A percentile compares a stretch with the other conserved stretches of the same genome.
phyloP scores from a whole-genome alignment of 1,140 invertebrate species.

The Maconellicoccus hirsutus region DNA sequence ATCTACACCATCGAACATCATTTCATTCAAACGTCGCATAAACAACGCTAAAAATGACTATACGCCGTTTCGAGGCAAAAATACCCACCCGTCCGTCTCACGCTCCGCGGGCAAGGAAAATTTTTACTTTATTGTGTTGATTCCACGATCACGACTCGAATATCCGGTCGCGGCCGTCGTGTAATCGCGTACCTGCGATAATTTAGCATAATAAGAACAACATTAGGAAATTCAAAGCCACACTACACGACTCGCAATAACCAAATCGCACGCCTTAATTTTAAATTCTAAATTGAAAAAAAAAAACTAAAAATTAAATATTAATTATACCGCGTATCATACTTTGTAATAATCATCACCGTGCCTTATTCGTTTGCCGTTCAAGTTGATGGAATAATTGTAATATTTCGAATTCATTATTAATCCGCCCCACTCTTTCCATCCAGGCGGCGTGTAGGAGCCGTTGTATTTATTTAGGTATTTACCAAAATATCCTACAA shows the following conservation, averaged over 20 bases:
- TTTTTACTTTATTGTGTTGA: too few relatives aligned
- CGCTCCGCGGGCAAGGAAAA: too few relatives aligned
- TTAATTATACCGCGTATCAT: constrained; percentile 18
- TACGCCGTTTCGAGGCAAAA: too few relatives aligned
- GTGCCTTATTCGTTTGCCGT: constrained; percentile 87
- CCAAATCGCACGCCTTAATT: not conserved
- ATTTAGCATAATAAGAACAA: too few relatives aligned
- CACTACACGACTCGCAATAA: not conserved
- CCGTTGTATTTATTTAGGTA: constrained; percentile 98
- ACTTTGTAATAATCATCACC: constrained; percentile 79
- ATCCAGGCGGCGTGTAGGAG: constrained; percentile 81
- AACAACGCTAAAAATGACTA: too few relatives aligned
- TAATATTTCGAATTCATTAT: constrained; percentile 97
- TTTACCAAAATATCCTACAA: constrained; percentile 92
- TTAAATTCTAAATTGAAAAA: not conserved
- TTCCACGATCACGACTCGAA: too few relatives aligned
- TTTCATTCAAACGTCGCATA: too few relatives aligned
- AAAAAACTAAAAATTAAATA: constrained; percentile 8
- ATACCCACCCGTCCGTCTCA: too few relatives aligned
- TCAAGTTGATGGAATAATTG: constrained; percentile 96
- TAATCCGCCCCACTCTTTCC: constrained; percentile 93
- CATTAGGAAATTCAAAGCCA: too few relatives aligned
- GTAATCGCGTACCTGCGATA: too few relatives aligned
- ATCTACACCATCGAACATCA: too few relatives aligned
- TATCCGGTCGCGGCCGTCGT: too few relatives aligned